phyloP scores from a whole-genome alignment of 2,888 invertebrate genomes.

The Cheilosia vernalis region DNA sequence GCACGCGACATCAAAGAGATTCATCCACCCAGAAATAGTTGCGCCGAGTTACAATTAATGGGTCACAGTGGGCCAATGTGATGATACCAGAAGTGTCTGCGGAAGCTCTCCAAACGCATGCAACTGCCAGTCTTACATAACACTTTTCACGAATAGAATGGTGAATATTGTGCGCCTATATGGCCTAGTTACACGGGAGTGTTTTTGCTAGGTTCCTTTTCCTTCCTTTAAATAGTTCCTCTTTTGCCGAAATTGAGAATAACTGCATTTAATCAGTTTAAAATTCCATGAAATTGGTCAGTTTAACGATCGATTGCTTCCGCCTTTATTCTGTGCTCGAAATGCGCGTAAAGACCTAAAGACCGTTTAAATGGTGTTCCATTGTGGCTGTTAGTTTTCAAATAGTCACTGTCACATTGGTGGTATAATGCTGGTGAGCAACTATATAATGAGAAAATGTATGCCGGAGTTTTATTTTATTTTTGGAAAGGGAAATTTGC shows the following conservation, averaged over 20 bases:
- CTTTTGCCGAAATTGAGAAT: conserved; percentile 12
- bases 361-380: conserved; percentile 32
- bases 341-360: conserved; percentile 50
- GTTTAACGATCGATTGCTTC: conserved; percentile 47
- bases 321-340: conserved; percentile 12
- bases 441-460: not conserved
- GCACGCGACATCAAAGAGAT: conserved; percentile 53
- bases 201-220: not conserved
- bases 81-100: conserved; percentile 36
- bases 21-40: conserved; percentile 55
- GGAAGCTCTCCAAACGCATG: conserved; percentile 28
- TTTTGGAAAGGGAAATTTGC: conserved; percentile 17
- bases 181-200: conserved; percentile 29
- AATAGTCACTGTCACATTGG: not conserved
- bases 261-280: conserved; percentile 35
- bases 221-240: conserved; percentile 15
- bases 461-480: not conserved
- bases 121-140: conserved; percentile 35
- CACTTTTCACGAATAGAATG: conserved; percentile 2
- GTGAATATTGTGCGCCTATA: not conserved
- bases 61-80: conserved; percentile 3
- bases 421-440: not conserved
- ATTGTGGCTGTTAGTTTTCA: not conserved
- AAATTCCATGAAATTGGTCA: conserved; percentile 54
- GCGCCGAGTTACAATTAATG: conserved; percentile 10